Conservation (phyloP, 2,888 invertebrate genomes). For the Mimumesa dahlbomi region DNA sequence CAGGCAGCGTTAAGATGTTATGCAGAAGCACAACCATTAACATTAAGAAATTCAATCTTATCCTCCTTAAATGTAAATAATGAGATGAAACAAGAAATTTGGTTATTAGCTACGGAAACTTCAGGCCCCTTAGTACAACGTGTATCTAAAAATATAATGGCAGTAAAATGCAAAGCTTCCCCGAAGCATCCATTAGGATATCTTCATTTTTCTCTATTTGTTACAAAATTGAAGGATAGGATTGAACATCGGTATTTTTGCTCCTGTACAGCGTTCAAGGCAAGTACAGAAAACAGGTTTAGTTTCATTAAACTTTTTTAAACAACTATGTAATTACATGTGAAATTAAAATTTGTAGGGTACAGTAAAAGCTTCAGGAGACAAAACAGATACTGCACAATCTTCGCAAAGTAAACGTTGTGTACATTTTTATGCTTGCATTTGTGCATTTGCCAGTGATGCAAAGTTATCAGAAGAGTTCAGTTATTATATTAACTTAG, state of each 20-base stretch:
- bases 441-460: slow-evolving; percentile 87
- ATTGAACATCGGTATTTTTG: slow-evolving; percentile 83
- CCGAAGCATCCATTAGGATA: slow-evolving; percentile 87
- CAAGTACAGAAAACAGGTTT: slow-evolving; percentile 56
- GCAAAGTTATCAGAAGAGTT: slow-evolving; percentile 84
- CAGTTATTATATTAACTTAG: slow-evolving; percentile 82
- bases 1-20: slow-evolving; percentile 84
- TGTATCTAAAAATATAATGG: slow-evolving; percentile 87
- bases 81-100: slow-evolving; percentile 84
- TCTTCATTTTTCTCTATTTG: slow-evolving; percentile 85
- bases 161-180: slow-evolving; percentile 86
- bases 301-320: not conserved
- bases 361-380: slow-evolving; percentile 60
- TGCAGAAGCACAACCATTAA: slow-evolving; percentile 83
- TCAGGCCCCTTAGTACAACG: slow-evolving; percentile 86
- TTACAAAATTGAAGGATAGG: slow-evolving; percentile 80
- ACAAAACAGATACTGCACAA: slow-evolving; percentile 64
- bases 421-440: slow-evolving; percentile 87
- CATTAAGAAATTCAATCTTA: slow-evolving; percentile 84
- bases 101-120: slow-evolving; percentile 83
- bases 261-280: slow-evolving; percentile 82
- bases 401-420: slow-evolving; percentile 80
- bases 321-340: not conserved
- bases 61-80: slow-evolving; percentile 83
- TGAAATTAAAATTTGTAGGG: slow-evolving; percentile 48